These are phyloP conservation scores for Ridgeia piscesae DNA, from an alignment of 1,140 invertebrate species.

Conservation along the genomic window DNA sequence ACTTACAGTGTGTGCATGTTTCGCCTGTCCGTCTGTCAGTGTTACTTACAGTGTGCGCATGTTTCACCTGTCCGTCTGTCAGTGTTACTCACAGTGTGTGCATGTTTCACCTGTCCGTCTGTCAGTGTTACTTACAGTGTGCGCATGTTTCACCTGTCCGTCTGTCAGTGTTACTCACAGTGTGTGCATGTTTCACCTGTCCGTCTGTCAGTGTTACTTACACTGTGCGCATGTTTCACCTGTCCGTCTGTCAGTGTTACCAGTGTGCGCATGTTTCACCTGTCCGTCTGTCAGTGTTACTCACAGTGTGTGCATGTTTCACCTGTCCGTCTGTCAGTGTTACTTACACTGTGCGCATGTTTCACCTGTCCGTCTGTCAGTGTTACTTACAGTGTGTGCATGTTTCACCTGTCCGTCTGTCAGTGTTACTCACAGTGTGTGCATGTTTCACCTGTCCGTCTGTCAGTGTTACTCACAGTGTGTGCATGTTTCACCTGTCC, in stretches of 20 bases:
- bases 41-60: slow-evolving; percentile 64
- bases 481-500: too few relatives aligned
- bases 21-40: slow-evolving; percentile 51
- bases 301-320: slow-evolving; percentile 64
- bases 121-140: slow-evolving; percentile 57
- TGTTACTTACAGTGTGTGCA: slow-evolving; percentile 5
- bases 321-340: slow-evolving; percentile 53
- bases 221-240: slow-evolving; percentile 64
- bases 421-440: too few relatives aligned
- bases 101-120: slow-evolving; percentile 57
- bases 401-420: too few relatives aligned
- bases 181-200: slow-evolving; percentile 64
- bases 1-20: slow-evolving; percentile 64
- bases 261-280: slow-evolving; percentile 64
- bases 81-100: slow-evolving; percentile 62
- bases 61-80: slow-evolving; percentile 50
- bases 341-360: slow-evolving; percentile 64
- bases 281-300: slow-evolving; percentile 52
- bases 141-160: slow-evolving; percentile 61
- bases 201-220: slow-evolving; percentile 51
- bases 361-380: slow-evolving; percentile 51
- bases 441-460: too few relatives aligned
- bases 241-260: slow-evolving; percentile 52
- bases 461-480: too few relatives aligned
- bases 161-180: slow-evolving; percentile 47